Conservation (phyloP, 2,113 vertebrate species). For the Lycocorax pyrrhopterus region DNA sequence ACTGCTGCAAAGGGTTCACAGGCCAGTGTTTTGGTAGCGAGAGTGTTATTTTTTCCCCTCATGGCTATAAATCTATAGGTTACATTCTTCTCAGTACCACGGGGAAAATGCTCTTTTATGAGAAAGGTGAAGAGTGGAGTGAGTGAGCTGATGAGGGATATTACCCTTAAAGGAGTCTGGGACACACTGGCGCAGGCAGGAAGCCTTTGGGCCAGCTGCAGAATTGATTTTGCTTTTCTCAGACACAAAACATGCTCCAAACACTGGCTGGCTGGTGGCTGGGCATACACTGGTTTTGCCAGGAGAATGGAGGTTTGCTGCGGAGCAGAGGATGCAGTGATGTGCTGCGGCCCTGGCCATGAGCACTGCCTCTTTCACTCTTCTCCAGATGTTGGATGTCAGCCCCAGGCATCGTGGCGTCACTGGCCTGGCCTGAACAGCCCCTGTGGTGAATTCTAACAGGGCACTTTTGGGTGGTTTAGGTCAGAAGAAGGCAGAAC, state of each 20-base stretch:
- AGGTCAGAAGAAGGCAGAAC: background rate
- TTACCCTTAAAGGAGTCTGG: background rate
- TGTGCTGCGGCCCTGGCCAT: background rate
- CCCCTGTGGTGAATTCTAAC: background rate
- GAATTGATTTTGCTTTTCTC: background rate
- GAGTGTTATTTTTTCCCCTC: background rate
- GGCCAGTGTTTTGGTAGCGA: background rate
- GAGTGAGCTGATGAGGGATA: background rate
- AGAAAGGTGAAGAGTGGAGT: background rate
- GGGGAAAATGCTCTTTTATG: background rate
- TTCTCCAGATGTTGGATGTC: background rate
- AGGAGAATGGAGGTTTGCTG: accelerated
- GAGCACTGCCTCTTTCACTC: accelerated
- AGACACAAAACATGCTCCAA: background rate
- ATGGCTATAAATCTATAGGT: background rate
- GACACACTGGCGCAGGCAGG: accelerated
- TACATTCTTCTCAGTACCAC: background rate
- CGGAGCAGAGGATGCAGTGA: background rate
- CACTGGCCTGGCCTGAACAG: background rate
- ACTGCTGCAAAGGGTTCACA: background rate
- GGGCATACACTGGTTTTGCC: accelerated
- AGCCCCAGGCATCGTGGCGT: accelerated
- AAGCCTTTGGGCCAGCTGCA: background rate
- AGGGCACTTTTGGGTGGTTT: background rate
- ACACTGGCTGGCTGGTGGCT: background rate